Conservation (phyloP, 2,888 invertebrate species). For the Clanis bilineata region DNA sequence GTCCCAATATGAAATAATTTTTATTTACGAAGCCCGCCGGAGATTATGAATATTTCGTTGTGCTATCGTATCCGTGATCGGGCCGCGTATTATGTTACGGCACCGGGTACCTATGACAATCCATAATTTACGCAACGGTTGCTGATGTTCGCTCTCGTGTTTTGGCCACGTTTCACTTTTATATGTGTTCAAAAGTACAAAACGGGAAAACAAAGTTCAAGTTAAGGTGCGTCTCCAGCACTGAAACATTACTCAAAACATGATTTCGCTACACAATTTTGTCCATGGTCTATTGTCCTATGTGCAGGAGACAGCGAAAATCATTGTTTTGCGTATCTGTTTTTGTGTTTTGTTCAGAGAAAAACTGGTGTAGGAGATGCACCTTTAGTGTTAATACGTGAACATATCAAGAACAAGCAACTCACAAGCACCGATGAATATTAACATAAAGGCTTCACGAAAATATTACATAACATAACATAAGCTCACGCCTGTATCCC, state of each 20-base stretch:
- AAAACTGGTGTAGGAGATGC: too few species aligned
- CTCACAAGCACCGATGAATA: neutral
- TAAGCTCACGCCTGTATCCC: too few species aligned
- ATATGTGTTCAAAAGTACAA: neutral
- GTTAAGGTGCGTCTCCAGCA: too few species aligned
- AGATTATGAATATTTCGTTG: slow-evolving; percentile 73
- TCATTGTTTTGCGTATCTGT: too few species aligned
- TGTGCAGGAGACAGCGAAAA: too few species aligned
- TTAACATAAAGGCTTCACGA: neutral
- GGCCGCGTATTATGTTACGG: slow-evolving; percentile 71
- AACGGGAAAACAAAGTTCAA: neutral
- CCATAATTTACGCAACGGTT: slow-evolving; percentile 55
- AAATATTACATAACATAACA: too few species aligned
- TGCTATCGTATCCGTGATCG: slow-evolving; percentile 64
- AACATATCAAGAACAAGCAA: neutral
- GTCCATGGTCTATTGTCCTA: too few species aligned
- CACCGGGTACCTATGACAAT: slow-evolving; percentile 56
- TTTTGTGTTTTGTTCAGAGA: too few species aligned
- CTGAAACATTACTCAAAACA: too few species aligned
- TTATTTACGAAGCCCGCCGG: slow-evolving; percentile 73
- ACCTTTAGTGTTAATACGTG: neutral
- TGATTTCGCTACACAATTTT: too few species aligned
- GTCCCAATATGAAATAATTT: slow-evolving; percentile 73
- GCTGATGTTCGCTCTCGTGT: slow-evolving; percentile 28
- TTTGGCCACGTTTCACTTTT: neutral